Conservation (phyloP, 2,888 invertebrate species). For the Andrena minutula region DNA sequence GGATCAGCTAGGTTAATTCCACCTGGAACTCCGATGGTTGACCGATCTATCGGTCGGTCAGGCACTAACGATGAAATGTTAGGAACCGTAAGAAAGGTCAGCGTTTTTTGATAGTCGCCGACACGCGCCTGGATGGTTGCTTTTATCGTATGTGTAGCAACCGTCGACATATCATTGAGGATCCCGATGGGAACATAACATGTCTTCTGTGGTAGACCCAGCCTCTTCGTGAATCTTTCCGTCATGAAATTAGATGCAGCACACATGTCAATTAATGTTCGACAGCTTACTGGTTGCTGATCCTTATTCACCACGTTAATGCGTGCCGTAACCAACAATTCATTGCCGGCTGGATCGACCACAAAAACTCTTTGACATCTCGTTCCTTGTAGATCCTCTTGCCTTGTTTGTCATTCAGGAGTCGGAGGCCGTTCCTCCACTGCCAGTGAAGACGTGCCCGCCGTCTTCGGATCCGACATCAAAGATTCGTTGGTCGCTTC, state of each 20-base stretch:
- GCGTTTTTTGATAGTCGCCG: not conserved
- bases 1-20: not conserved
- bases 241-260: slow-evolving; percentile 20
- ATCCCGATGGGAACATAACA: not conserved
- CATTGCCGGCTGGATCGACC: not conserved
- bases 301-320: not conserved
- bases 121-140: not conserved
- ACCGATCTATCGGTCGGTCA: slow-evolving; percentile 1
- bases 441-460: too few species aligned
- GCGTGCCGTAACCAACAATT: slow-evolving; percentile 3
- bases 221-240: not conserved
- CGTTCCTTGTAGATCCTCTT: not conserved
- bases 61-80: not conserved
- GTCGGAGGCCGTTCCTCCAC: not conserved
- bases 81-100: not conserved
- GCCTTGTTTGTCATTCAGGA: not conserved
- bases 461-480: not conserved
- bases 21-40: not conserved
- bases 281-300: not conserved
- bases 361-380: not conserved
- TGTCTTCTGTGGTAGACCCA: not conserved
- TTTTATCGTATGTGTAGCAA: not conserved
- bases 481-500: not conserved
- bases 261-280: slow-evolving; percentile 1
- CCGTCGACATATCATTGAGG: not conserved